Evolutionary conservation across 2,797 vertebrate species (phyloP), one percentile per base, ranked within the genome.

Genomic region (Setipinna tenuifilis): DNA sequence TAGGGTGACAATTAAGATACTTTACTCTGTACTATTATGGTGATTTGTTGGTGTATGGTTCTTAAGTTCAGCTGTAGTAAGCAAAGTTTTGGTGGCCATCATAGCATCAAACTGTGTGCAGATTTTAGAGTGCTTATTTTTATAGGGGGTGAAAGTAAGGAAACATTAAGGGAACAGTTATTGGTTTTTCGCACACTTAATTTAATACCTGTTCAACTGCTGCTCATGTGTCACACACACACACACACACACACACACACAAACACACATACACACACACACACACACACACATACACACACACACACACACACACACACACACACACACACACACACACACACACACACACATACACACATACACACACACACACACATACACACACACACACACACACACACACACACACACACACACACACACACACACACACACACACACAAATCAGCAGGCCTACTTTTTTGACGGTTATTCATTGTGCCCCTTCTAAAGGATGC

Each of bases 251-350:
- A 68, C 62, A n/a, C 59, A n/a, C 21, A 61, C 59, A 61, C 59
- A 61, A 21, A 61, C 59, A 23, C 59, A 61, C 59, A 61, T 21
- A 61, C 59, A 61, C 59, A 61, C 59, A 61, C 59, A 61, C 59
- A 61, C 59, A 61, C 59, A 23, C 59, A 61, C 59, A 61, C 59
- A 61, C 59, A 61, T 21, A 61, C 59, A 61, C 59, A 61, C 59
- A 61, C 62, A 28, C 25, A 25, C 62, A 28, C 35, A 23, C 61
- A 62, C 23, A 62, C 61, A 68, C 10, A 68, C 25, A 68, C 62
- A n/a, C 59, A n/a, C 21, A 61, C 59, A 61, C 59, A 61, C 59
- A 61, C 59, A 23, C 59, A 61, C 59, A 61, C 59, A 61, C 59
- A 61, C 59, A 61, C 59, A 61, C 59, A 61, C 59, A 61, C 59